Evolutionary conservation across 2,797 vertebrate genomes (phyloP).

Genomic region (Etheostoma nigrum): DNA sequence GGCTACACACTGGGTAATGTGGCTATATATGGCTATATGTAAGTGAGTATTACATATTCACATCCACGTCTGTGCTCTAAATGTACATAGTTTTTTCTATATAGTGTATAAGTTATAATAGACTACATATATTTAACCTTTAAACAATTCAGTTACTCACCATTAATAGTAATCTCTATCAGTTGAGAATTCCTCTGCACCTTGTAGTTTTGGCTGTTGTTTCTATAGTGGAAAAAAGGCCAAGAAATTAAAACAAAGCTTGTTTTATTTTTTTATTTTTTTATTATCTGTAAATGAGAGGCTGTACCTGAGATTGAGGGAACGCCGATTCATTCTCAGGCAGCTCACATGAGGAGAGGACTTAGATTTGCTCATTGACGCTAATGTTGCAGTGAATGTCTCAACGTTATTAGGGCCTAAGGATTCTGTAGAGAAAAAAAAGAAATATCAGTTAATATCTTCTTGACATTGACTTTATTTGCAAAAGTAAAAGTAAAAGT

Average conservation of each 20-base stretch:
- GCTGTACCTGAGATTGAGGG: constrained; percentile 75
- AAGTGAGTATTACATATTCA: background rate
- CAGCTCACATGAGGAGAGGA: constrained; percentile 75
- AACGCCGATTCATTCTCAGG: constrained; percentile 59
- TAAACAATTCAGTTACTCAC: constrained; percentile 57
- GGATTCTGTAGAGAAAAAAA: constrained; percentile 38
- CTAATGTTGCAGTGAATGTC: constrained; percentile 67
- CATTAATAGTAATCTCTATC: constrained; percentile 73
- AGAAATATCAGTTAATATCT: background rate
- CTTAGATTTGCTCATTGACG: constrained; percentile 72
- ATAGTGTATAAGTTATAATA: constrained; percentile 3
- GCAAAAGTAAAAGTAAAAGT: background rate
- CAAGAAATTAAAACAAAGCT: background rate
- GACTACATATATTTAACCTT: constrained; percentile 7
- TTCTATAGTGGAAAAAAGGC: constrained; percentile 54
- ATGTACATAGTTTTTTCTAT: background rate
- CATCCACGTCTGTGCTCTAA: background rate
- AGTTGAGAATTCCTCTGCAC: constrained; percentile 68
- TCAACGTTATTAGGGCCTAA: constrained; percentile 67
- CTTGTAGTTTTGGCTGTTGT: constrained; percentile 62
- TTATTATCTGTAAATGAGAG: background rate
- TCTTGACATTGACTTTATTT: background rate
- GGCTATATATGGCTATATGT: background rate
- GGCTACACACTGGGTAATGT: background rate
- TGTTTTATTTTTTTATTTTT: background rate